Evolutionary conservation across 1,140 invertebrate species (phyloP).

Genomic region (Cataglyphis hispanica): DNA sequence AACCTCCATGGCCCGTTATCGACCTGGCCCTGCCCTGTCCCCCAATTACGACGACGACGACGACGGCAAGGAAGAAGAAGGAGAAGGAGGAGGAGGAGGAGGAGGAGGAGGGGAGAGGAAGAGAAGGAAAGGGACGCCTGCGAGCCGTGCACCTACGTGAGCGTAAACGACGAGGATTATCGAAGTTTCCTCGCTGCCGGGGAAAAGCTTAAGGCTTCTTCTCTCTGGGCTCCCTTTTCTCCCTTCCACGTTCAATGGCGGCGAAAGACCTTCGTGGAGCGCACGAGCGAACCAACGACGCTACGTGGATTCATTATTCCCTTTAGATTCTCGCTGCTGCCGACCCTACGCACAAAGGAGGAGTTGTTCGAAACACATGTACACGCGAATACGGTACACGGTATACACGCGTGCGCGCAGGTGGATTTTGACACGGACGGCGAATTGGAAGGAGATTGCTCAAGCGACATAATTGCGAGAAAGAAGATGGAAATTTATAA

Average conservation of each 20-base stretch:
- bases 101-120: background rate
- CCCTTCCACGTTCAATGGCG: slow-evolving; percentile 47
- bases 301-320: slow-evolving; percentile 73
- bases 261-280: slow-evolving; percentile 51
- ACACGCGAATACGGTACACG: background rate
- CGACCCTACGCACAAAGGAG: slow-evolving; percentile 52
- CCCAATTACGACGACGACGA: slow-evolving; percentile 55
- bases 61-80: slow-evolving; percentile 24
- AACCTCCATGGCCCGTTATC: slow-evolving; percentile 44
- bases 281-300: slow-evolving; percentile 46
- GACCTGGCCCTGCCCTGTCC: slow-evolving; percentile 44
- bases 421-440: background rate
- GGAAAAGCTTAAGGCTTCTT: slow-evolving; percentile 72
- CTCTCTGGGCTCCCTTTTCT: slow-evolving; percentile 28
- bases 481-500: slow-evolving; percentile 13
- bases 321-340: slow-evolving; percentile 72
- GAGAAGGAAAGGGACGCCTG: slow-evolving; percentile 34
- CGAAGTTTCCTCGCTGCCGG: slow-evolving; percentile 75
- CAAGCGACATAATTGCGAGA: background rate
- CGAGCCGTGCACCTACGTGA: slow-evolving; percentile 65
- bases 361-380: slow-evolving; percentile 13
- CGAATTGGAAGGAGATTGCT: background rate
- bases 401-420: background rate
- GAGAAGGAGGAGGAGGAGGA: background rate
- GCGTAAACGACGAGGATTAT: slow-evolving; percentile 76